Percentiles rank a stretch among this genome's conserved stretches.
Conservation (phyloP, 1,140 invertebrate genomes). For the Daktulosphaira vitifoliae region DNA sequence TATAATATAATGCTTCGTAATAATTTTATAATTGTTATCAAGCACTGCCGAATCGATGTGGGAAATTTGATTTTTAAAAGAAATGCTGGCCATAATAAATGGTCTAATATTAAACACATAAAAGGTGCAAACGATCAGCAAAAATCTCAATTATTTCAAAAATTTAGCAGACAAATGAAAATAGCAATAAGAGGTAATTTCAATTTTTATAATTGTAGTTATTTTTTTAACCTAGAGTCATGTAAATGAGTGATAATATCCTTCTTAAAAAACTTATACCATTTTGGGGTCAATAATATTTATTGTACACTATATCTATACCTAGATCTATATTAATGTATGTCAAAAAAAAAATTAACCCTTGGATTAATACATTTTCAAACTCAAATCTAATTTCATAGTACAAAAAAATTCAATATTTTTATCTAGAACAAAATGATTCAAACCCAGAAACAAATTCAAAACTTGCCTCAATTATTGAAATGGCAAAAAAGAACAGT, state of each 20-base stretch:
- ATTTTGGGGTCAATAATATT: no score
- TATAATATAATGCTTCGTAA: conserved; percentile 2
- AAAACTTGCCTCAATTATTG: conserved; percentile 49
- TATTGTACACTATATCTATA: no score
- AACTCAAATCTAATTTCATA: no score
- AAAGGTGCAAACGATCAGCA: conserved; percentile 55
- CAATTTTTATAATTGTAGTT: no score
- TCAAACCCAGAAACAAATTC: conserved; percentile 50
- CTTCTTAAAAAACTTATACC: no score
- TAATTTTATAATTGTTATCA: background rate
- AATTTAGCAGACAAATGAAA: conserved; percentile 48
- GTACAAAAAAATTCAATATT: no score
- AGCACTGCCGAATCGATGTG: background rate
- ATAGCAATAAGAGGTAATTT: conserved; percentile 50
- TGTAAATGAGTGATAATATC: no score
- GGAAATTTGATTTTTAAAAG: conserved; percentile 33
- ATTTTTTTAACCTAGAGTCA: no score
- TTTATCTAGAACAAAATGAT: conserved; percentile 22
- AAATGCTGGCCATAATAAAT: conserved; percentile 62
- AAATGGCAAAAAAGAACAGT: conserved; percentile 50
- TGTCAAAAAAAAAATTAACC: no score
- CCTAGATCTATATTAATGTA: no score
- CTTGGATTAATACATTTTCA: no score
- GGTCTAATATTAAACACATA: conserved; percentile 60
- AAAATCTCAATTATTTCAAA: conserved; percentile 45